Evolutionary conservation across 2,113 vertebrate species (phyloP).

Genomic region (Gila orcuttii): DNA sequence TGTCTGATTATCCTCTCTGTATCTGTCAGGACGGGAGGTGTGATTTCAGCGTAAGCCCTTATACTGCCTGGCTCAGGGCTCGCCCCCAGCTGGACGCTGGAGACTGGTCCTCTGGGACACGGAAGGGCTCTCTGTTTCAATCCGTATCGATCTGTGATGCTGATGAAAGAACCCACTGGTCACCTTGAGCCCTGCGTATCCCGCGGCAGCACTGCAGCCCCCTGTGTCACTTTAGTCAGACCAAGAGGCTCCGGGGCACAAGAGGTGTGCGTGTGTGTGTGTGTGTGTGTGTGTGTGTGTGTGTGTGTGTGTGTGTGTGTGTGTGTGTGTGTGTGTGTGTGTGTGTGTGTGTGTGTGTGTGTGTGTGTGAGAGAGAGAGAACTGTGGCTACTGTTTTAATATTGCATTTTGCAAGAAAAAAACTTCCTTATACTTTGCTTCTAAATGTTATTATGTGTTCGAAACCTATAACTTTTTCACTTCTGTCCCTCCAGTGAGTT

Average conservation of each 20-base stretch:
- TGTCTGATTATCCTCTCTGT: constrained; percentile 47
- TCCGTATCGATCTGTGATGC: constrained; percentile 62
- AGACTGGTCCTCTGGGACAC: constrained; percentile 52
- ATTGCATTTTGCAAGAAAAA: constrained; percentile 42
- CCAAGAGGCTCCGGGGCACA: constrained; percentile 50
- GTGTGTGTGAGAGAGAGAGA: not conserved
- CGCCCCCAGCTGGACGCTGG: constrained; percentile 54
- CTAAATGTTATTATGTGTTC: not conserved
- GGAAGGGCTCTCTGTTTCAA: constrained; percentile 57
- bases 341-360: not conserved
- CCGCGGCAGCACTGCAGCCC: constrained; percentile 55
- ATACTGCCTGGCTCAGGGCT: constrained; percentile 47
- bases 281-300: not conserved
- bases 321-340: not conserved
- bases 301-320: not conserved
- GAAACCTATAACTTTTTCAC: not conserved
- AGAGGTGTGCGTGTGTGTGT: constrained; percentile 11
- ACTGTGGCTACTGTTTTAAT: constrained; percentile 30
- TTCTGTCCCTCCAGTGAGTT: not conserved
- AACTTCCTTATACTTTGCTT: constrained; percentile 10
- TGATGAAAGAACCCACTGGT: constrained; percentile 62
- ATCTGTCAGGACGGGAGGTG: constrained; percentile 42
- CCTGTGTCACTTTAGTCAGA: constrained; percentile 56
- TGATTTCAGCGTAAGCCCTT: constrained; percentile 41
- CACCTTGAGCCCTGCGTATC: constrained; percentile 62